Base-by-base conservation (phyloP, 2,888 invertebrate genomes). In the Glaucopsyche alexis region DNA sequence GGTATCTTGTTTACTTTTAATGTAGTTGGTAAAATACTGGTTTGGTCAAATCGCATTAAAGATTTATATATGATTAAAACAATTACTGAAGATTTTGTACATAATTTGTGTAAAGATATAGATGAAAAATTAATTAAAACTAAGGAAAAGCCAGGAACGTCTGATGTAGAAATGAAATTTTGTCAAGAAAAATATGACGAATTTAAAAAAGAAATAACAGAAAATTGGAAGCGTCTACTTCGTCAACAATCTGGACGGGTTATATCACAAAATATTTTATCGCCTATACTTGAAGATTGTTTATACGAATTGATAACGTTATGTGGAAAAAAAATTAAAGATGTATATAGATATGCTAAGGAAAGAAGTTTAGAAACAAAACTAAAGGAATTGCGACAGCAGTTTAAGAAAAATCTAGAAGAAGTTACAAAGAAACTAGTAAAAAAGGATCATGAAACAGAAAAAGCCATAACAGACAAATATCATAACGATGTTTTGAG, bases 161-260 rank as follows among this genome's bases (percentile, higher is more conserved):
- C 45, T 16, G 19, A 19, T 7, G 19, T 8, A 19, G 66, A 52
- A 7, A 49, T 38, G 19, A 29, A n/a, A 19, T 45, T 67, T 52
- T 19, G 19, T 11, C 50, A 52, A 14, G 67, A 72, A 19, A n/a
- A 72, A 55, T 72, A 67, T 29, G 42, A 72, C n/a, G 50, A 50
- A 1, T 72, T 72, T 52, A 67, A 52, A 40, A 19, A 19, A 42
- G 72, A 72, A 67, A 40, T 72, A 72, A 72, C 42, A 9, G 52
- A 72, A 13, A 40, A 72, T n/a, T 72, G 50, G 67, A 72, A 72
- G 52, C 16, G 1, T 16, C 14, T 67, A 13, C 72, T 72, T 42
- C 66, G 67, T 13, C 40, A 72, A 67, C 66, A 72, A 72, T 38
- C 72, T 67, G 66, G 52, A 13, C 72, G 52, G 45, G 42, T 72